Conservation (phyloP, 2,797 vertebrate genomes). For the Falco novaeseelandiae region DNA sequence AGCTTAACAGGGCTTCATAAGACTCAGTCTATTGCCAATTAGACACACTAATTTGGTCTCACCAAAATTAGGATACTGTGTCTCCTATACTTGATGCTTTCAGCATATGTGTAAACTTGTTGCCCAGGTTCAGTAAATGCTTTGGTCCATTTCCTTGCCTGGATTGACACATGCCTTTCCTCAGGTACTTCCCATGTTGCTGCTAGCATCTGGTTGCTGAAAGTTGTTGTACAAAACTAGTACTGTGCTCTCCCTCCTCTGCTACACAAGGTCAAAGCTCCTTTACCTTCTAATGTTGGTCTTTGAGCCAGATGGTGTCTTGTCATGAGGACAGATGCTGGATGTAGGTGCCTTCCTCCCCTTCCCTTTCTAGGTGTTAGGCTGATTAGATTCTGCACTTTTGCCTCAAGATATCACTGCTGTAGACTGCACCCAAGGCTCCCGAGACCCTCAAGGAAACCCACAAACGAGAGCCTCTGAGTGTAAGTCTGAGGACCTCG, state of each 20-base stretch:
- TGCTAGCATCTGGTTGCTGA: slow-evolving; percentile 22
- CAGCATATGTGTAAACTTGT: neutral
- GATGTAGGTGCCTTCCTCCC: slow-evolving; percentile 50
- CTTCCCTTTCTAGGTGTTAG: slow-evolving; percentile 29
- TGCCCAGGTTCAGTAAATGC: neutral
- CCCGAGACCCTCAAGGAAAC: neutral
- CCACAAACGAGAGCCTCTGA: neutral
- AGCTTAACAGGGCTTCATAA: neutral
- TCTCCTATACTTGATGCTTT: slow-evolving; percentile 1
- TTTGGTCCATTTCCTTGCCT: neutral
- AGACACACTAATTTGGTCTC: slow-evolving; percentile 27
- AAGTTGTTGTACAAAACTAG: neutral
- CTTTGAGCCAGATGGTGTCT: neutral
- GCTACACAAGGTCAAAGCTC: slow-evolving; percentile 32
- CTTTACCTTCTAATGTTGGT: neutral
- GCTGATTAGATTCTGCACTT: slow-evolving; percentile 41
- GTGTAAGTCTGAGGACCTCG: neutral
- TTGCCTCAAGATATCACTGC: slow-evolving; percentile 22
- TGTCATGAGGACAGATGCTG: neutral
- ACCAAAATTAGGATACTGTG: neutral
- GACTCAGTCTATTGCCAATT: neutral
- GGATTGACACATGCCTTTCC: neutral
- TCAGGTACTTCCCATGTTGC: slow-evolving; percentile 37
- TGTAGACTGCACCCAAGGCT: neutral
- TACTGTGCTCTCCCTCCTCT: neutral